Percentiles rank a stretch among this genome's conserved stretches.
These are phyloP conservation scores for Hypsopygia costalis DNA, from an alignment of 2,888 invertebrate species.

Conservation along the genomic window DNA sequence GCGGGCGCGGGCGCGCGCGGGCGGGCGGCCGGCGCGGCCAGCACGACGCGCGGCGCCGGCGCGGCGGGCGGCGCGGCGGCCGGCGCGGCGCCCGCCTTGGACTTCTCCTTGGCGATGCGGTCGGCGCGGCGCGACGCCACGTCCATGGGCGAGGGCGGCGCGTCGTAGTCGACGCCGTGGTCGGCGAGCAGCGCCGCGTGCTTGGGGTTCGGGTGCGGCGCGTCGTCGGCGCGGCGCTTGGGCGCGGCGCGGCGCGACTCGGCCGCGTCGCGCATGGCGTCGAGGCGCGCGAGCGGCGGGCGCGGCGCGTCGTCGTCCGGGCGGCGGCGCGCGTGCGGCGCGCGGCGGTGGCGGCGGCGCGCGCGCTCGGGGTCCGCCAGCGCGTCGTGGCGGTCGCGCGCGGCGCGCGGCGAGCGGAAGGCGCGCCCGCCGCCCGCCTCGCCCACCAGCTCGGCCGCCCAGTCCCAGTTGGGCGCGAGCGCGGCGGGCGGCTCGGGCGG, in stretches of 20 bases:
- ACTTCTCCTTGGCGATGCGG: conserved; percentile 91
- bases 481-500: conserved; percentile 85
- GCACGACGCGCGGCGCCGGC: conserved; percentile 20
- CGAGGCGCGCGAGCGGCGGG: conserved; percentile 79
- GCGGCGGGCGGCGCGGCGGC: conserved; percentile 26
- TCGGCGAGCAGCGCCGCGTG: conserved; percentile 91
- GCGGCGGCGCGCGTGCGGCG: conserved; percentile 84
- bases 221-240: conserved; percentile 87
- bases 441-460: conserved; percentile 95
- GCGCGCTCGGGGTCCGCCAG: conserved; percentile 93
- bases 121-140: conserved; percentile 91
- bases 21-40: conserved; percentile 48
- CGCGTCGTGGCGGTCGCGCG: conserved; percentile 93
- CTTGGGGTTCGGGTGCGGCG: conserved; percentile 87
- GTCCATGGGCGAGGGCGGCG: conserved; percentile 90
- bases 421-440: conserved; percentile 90
- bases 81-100: conserved; percentile 57
- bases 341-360: conserved; percentile 92
- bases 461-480: conserved; percentile 98
- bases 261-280: conserved; percentile 87
- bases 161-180: conserved; percentile 92
- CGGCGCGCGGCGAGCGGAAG: conserved; percentile 94
- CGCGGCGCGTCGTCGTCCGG: conserved; percentile 79
- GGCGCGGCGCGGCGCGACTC: conserved; percentile 88
- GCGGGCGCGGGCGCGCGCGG: conserved; percentile 33